These are phyloP conservation scores for Acyrthosiphon pisum DNA, from an alignment of 1,140 invertebrate species.

Conservation along the genomic window DNA sequence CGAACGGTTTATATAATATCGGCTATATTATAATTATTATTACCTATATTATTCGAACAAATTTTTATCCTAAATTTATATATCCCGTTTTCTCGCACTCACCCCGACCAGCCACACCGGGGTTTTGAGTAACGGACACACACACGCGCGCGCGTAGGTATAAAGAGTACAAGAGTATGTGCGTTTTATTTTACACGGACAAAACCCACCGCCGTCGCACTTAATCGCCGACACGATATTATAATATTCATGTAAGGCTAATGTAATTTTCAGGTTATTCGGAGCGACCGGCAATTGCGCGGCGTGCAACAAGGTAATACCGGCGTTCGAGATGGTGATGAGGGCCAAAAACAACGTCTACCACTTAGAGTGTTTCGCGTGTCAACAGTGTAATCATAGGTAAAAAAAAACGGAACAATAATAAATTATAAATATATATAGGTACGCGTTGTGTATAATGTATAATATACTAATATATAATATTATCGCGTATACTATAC, in stretches of 20 bases:
- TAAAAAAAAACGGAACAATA: conserved; percentile 65
- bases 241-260: conserved; percentile 35
- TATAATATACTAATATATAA: background rate
- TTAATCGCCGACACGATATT: conserved; percentile 29
- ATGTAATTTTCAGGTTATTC: conserved; percentile 71
- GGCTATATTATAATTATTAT: background rate
- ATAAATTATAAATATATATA: background rate
- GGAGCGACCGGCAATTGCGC: conserved; percentile 92
- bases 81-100: background rate
- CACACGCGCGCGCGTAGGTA: background rate
- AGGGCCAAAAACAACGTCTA: conserved; percentile 94
- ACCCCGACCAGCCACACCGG: background rate
- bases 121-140: background rate
- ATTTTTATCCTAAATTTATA: conserved; percentile 2
- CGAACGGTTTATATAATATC: background rate
- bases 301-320: conserved; percentile 95
- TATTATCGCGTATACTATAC: background rate
- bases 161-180: background rate
- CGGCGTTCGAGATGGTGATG: conserved; percentile 99
- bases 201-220: background rate
- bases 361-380: conserved; percentile 97
- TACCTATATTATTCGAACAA: background rate
- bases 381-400: conserved; percentile 98
- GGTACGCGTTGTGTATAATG: background rate
- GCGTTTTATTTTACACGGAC: background rate